Conservation (phyloP, 2,113 vertebrate species). For the rabbit (Oryctolagus cuniculus) region mOryCun1.1 NC_091442.1:57397001-57397500, state of each 20-base stretch:
- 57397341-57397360: conserved; percentile 93
- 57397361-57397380: conserved; percentile 92
- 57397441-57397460: background rate
- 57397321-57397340: conserved; percentile 92
- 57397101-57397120: conserved; percentile 52
- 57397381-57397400: conserved; percentile 77
- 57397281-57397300: conserved; percentile 94
- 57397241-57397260: conserved; percentile 49
- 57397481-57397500: conserved; percentile 52
- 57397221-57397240: conserved; percentile 48
- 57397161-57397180: conserved; percentile 60
- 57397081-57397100: background rate
- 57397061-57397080: background rate
- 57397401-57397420: conserved; percentile 3
- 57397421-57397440: conserved; percentile 25
- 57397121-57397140: conserved; percentile 55
- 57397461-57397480: conserved; percentile 63
- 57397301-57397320: conserved; percentile 96
- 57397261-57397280: conserved; percentile 56
- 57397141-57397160: conserved; percentile 44
- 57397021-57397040: conserved; percentile 16
- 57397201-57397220: conserved; percentile 37
- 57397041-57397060: conserved; percentile 30
- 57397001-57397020: conserved; percentile 57
- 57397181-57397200: conserved; percentile 57